Percentiles rank a stretch among this genome's conserved stretches.
These are phyloP conservation scores for Acronicta alni DNA, from an alignment of 2,888 invertebrate genomes.

Conservation along the genomic window DNA sequence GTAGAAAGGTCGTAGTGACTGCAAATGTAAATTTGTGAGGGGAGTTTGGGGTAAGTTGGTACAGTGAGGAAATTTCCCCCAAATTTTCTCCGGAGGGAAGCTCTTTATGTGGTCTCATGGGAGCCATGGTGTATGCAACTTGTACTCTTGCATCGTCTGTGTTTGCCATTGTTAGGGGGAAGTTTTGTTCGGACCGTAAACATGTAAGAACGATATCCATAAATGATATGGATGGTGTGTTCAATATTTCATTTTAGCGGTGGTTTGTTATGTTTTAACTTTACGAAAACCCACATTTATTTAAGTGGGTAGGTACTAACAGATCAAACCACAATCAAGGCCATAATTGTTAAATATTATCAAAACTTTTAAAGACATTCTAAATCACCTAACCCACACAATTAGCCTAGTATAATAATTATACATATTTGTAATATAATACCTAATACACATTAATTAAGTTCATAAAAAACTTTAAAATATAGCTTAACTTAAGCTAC, in stretches of 20 bases:
- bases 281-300: too few species aligned
- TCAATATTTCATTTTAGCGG: neutral
- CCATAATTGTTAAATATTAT: too few species aligned
- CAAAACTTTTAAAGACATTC: too few species aligned
- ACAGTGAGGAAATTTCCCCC: constrained; percentile 70
- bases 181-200: constrained; percentile 57
- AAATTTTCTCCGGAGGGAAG: constrained; percentile 72
- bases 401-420: too few species aligned
- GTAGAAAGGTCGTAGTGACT: constrained; percentile 1
- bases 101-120: constrained; percentile 68
- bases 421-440: too few species aligned
- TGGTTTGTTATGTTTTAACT: neutral
- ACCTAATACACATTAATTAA: too few species aligned
- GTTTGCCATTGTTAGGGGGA: constrained; percentile 67
- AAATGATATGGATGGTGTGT: constrained; percentile 9
- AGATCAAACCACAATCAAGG: too few species aligned
- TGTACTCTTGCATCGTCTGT: constrained; percentile 73
- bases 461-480: too few species aligned
- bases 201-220: constrained; percentile 29
- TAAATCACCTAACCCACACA: too few species aligned
- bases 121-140: constrained; percentile 74
- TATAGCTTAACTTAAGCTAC: too few species aligned
- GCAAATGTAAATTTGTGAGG: constrained; percentile 39
- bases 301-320: too few species aligned
- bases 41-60: constrained; percentile 64